Evolutionary conservation across 2,888 invertebrate species (phyloP).

Genomic region (Myopa testacea): DNA sequence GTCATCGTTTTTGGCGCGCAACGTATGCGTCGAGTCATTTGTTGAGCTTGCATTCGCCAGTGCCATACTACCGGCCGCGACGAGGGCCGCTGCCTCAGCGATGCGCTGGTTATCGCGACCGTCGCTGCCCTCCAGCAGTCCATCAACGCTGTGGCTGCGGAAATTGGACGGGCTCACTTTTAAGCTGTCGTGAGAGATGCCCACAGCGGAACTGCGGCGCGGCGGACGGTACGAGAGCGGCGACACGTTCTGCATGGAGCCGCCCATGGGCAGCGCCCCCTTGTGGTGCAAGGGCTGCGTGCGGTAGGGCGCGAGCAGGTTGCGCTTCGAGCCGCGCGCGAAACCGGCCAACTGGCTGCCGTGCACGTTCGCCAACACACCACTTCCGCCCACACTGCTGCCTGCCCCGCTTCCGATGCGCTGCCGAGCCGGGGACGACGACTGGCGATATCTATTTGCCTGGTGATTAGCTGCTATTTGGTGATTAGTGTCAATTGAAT

Average conservation of each 20-base stretch:
- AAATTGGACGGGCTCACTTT: slow-evolving; percentile 66
- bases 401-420: slow-evolving; percentile 66
- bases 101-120: slow-evolving; percentile 57
- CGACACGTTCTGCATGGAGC: slow-evolving; percentile 61
- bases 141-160: slow-evolving; percentile 75
- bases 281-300: slow-evolving; percentile 56
- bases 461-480: slow-evolving; percentile 69
- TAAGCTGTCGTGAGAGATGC: slow-evolving; percentile 60
- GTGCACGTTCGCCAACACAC: slow-evolving; percentile 54
- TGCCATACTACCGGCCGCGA: slow-evolving; percentile 61
- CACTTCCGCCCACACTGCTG: slow-evolving; percentile 46
- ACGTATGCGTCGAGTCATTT: slow-evolving; percentile 56
- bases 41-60: slow-evolving; percentile 58
- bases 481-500: slow-evolving; percentile 67
- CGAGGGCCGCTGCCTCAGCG: slow-evolving; percentile 60
- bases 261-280: slow-evolving; percentile 50
- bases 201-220: slow-evolving; percentile 64
- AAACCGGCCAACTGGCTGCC: slow-evolving; percentile 58
- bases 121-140: slow-evolving; percentile 69
- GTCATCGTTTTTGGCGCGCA: slow-evolving; percentile 54
- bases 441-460: slow-evolving; percentile 75
- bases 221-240: slow-evolving; percentile 59
- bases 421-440: slow-evolving; percentile 75
- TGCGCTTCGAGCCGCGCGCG: slow-evolving; percentile 58
- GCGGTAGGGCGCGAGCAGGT: slow-evolving; percentile 63